phyloP scores from a whole-genome alignment of 2,888 invertebrate species.

The Drosophila meridiana region DNA sequence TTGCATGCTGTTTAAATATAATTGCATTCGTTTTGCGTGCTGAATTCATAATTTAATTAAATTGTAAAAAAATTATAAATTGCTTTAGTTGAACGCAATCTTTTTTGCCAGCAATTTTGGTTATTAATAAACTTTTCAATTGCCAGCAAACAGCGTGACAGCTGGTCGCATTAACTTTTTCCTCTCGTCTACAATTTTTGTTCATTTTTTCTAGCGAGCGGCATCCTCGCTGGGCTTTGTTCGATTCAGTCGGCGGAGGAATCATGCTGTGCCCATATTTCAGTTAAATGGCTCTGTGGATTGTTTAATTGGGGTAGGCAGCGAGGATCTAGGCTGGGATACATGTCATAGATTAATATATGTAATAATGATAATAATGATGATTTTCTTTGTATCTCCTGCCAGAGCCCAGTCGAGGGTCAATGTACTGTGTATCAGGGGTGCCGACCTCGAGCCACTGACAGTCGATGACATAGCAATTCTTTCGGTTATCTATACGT shows the following conservation, averaged over 20 bases:
- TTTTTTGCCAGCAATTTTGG: slow-evolving; percentile 39
- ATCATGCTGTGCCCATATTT: background rate
- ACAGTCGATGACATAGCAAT: background rate
- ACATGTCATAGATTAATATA: background rate
- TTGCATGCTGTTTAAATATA: slow-evolving; percentile 72
- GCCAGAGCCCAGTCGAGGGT: background rate
- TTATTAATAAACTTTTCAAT: slow-evolving; percentile 79
- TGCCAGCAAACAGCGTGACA: slow-evolving; percentile 62
- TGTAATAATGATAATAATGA: background rate
- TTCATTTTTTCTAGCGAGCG: too few relatives aligned
- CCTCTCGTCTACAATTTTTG: slow-evolving; percentile 7
- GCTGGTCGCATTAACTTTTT: slow-evolving; percentile 72
- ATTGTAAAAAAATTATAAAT: slow-evolving; percentile 42
- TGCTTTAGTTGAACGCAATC: slow-evolving; percentile 54
- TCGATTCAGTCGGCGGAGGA: background rate
- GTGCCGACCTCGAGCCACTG: background rate
- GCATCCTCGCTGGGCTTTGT: background rate
- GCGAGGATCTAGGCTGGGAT: background rate
- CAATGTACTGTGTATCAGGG: background rate
- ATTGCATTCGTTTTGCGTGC: slow-evolving; percentile 59
- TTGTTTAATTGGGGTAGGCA: background rate
- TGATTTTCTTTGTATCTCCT: background rate
- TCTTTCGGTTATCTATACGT: background rate
- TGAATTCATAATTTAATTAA: slow-evolving; percentile 66
- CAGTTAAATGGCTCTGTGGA: slow-evolving; percentile 3